phyloP scores from a whole-genome alignment of 1,140 invertebrate genomes.

The Acromyrmex charruanus region DNA sequence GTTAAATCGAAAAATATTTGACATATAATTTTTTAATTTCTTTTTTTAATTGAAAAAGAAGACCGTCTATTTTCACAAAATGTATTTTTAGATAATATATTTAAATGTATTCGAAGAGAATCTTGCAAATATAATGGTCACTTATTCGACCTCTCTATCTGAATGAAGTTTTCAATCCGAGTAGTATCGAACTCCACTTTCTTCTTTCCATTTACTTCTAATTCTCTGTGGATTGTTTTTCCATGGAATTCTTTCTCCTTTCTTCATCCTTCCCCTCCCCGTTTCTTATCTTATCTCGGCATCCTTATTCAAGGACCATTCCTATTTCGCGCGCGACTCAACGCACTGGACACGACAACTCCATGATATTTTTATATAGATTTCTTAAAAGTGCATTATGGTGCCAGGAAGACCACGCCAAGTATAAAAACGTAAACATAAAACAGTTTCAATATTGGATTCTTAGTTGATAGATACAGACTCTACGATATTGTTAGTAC shows the following conservation, averaged over 20 bases:
- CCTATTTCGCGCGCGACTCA: slow-evolving; percentile 71
- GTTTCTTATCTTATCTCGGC: slow-evolving; percentile 61
- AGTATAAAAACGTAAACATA: slow-evolving; percentile 69
- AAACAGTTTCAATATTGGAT: slow-evolving; percentile 73
- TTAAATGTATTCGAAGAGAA: neutral
- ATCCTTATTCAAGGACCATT: slow-evolving; percentile 64
- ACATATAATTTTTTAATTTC: neutral
- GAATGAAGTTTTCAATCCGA: slow-evolving; percentile 36
- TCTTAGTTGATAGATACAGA: slow-evolving; percentile 73
- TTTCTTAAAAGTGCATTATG: slow-evolving; percentile 86
- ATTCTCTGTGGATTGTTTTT: neutral
- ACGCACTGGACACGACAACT: slow-evolving; percentile 82
- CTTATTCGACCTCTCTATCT: slow-evolving; percentile 27
- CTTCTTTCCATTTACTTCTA: slow-evolving; percentile 20
- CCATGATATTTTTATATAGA: slow-evolving; percentile 86
- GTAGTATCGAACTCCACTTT: slow-evolving; percentile 44
- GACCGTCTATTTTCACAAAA: neutral
- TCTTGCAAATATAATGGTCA: slow-evolving; percentile 7
- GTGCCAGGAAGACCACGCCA: slow-evolving; percentile 82
- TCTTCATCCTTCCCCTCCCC: neutral
- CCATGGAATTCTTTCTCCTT: neutral
- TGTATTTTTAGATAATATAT: slow-evolving; percentile 39
- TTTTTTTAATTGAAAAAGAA: slow-evolving; percentile 1
- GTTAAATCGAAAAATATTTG: slow-evolving; percentile 14
- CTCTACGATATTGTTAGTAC: slow-evolving; percentile 71